Evolutionary conservation across 2,888 invertebrate species (phyloP), one percentile per base, ranked within the genome.

Genomic region (Cephus sareptanus): DNA sequence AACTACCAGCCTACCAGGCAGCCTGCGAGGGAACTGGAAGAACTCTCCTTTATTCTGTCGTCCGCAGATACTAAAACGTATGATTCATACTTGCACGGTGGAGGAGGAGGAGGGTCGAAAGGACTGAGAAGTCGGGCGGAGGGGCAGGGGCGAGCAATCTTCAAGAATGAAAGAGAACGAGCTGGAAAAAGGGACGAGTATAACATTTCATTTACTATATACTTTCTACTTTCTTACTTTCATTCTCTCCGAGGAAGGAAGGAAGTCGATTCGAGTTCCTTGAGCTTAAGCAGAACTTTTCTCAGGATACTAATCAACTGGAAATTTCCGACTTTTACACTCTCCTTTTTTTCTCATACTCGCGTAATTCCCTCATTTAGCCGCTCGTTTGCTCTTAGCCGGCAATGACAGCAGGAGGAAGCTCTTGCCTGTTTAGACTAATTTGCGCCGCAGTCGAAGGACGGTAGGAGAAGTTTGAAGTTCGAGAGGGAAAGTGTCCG

Each of bases 381-480:
- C 6, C 23, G 23, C 56, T 56, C 9, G 23, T 56, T 56, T 6
- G 56, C 56, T 56, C 56, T 56, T 6, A 23, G 9, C 23, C 56
- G 9, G 30, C 9, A 34, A 11, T 34, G 71, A 13, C 30, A 34
- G 31, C 30, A 34, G 33, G 71, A 30, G 71, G 23, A 30, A 71
- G 11, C 31, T 34, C 31, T 6, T 81, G 83, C 79, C 86, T 86
- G 88, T 89, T 89, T 89, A 83, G 85, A 87, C 87, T 89, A 88
- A 89, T 89, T 88, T 86, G 87, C 87, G 87, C 88, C 85, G 35
- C 87, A 88, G 88, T 87, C 85, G 85, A 84, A 84, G 86, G 33
- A 31, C 0, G 71, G n/a, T 13, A 30, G 31, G 71, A 71, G 71
- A 34, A 23, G 33, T 71, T 71, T 11, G 71, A 71, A 71, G 33